phyloP scores from a whole-genome alignment of 2,888 invertebrate species.

The Drosophila paracracens region DNA sequence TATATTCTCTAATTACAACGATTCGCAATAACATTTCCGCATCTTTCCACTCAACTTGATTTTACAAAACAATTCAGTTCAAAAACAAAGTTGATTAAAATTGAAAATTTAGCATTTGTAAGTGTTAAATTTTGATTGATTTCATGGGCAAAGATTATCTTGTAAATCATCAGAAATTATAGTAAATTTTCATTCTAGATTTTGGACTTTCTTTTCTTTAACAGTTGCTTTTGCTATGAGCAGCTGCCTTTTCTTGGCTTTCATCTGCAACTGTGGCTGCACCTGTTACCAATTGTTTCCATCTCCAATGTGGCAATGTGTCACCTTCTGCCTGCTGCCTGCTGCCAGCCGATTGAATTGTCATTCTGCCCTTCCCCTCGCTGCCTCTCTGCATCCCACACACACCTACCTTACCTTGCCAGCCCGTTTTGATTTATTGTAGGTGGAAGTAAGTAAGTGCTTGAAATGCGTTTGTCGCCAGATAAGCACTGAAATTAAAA shows the following conservation, averaged over 20 bases:
- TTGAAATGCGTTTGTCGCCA: conserved; percentile 71
- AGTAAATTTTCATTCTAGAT: neutral
- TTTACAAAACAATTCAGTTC: neutral
- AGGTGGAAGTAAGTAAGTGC: conserved; percentile 68
- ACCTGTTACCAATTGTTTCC: conserved; percentile 3
- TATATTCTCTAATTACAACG: neutral
- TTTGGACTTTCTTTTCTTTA: neutral
- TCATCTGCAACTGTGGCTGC: neutral
- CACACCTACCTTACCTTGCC: conserved; percentile 32
- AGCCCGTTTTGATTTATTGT: conserved; percentile 66
- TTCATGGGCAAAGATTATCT: neutral
- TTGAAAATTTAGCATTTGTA: neutral
- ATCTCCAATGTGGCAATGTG: conserved; percentile 9
- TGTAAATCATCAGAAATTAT: neutral
- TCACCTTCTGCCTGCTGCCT: conserved; percentile 20
- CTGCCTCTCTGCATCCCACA: neutral
- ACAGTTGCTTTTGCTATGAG: neutral
- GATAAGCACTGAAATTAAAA: conserved; percentile 40
- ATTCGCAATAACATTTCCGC: conserved; percentile 16
- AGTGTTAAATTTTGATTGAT: neutral
- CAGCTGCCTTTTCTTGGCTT: neutral
- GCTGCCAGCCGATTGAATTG: conserved; percentile 55
- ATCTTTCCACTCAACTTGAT: conserved; percentile 1
- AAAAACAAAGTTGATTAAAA: neutral
- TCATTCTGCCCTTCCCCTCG: conserved; percentile 5